Base-by-base conservation (phyloP, 1,140 invertebrate species). In the Pachyrhynchus sulphureomaculatus region DNA sequence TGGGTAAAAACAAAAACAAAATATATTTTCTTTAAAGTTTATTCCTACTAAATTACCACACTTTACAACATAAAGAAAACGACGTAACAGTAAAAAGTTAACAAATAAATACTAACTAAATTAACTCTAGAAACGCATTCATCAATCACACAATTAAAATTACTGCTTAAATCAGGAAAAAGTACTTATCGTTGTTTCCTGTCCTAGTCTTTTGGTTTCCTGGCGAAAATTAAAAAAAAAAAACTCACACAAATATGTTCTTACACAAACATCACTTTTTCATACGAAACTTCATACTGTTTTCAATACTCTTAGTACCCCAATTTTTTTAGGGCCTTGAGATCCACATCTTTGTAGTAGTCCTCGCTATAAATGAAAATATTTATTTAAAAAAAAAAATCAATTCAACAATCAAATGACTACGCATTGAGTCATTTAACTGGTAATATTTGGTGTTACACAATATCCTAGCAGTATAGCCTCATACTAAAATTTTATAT, bases 281-380 rank as follows among this genome's bases (percentile, higher is more conserved):
- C 44, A 17, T 20, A 3, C n/a, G n/a, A n/a, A 47, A 47, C 3
- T 13, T 13, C 21, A 47, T 5, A 18, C n/a, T n/a, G 6, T 17
- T 39, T n/a, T 13, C 13, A 5, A 20, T 47, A 10, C 21, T 18
- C 10, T 48, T 83, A 85, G 79, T 83, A 89, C 76, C 88, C 88
- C 76, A 88, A 77, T 77, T 90, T 90, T 79, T 87, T 88, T 62
- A 91, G 79, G 49, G 88, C 86, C 77, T 90, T 90, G 63, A 90
- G 78, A 78, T 91, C 88, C 68, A 91, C 86, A 73, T 90, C 88
- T 72, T 88, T 88, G 73, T 91, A 90, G 80, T 91, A 91, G 80
- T 91, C 88, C 80, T 90, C 88, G 76, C 89, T 91, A 61, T 63
- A 72, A 74, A 65, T 56, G 37, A 33, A 52, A 41, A 34, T 47